These are phyloP conservation scores for Tipula lateralis DNA, from an alignment of 2,888 invertebrate genomes.

Conservation along the genomic window DNA sequence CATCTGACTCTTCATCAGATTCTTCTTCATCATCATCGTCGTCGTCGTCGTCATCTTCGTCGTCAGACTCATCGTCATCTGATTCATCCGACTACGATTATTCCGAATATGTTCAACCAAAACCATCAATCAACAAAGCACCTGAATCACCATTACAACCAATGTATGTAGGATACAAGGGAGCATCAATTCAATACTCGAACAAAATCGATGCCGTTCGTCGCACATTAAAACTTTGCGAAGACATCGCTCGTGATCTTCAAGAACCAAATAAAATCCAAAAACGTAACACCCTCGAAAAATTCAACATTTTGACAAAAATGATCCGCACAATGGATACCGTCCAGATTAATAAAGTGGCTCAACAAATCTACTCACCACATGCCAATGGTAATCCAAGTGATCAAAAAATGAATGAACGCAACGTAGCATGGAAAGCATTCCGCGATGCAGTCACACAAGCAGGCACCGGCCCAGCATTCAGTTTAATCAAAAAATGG, in stretches of 20 bases:
- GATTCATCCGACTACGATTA: constrained; percentile 26
- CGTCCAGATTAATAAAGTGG: constrained; percentile 58
- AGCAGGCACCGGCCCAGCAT: constrained; percentile 65
- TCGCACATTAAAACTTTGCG: constrained; percentile 46
- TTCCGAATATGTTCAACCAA: constrained; percentile 38
- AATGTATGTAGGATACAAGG: constrained; percentile 50
- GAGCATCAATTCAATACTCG: constrained; percentile 46
- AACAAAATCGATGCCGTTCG: constrained; percentile 40
- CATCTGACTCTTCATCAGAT: constrained; percentile 31
- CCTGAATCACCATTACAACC: constrained; percentile 51
- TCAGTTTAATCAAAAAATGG: constrained; percentile 58
- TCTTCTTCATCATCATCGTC: constrained; percentile 36
- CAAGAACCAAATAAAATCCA: constrained; percentile 56
- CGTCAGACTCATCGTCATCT: constrained; percentile 32
- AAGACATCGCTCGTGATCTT: constrained; percentile 58
- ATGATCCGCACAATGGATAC: constrained; percentile 58
- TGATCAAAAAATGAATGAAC: not conserved
- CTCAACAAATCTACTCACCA: constrained; percentile 31
- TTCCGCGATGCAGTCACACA: constrained; percentile 62
- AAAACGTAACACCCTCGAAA: constrained; percentile 55
- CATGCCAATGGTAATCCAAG: not conserved
- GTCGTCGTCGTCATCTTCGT: constrained; percentile 32
- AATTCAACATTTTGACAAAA: constrained; percentile 57
- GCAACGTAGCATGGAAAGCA: constrained; percentile 51
- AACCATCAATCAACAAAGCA: constrained; percentile 44